phyloP scores from a whole-genome alignment of 2,888 invertebrate genomes.

The Drosophila picticornis region DNA sequence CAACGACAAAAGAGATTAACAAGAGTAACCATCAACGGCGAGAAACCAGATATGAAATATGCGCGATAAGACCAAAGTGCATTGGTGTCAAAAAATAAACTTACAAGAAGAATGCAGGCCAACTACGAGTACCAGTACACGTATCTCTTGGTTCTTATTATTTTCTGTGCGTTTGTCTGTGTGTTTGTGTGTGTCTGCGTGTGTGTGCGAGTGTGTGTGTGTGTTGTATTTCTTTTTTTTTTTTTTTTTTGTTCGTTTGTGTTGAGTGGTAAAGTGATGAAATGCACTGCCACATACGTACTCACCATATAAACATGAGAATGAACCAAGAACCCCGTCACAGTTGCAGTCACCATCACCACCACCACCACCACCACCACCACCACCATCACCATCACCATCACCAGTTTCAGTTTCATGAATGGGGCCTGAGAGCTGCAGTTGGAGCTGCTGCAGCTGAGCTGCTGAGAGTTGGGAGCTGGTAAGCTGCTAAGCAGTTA shows the following conservation, averaged over 20 bases:
- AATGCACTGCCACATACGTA: constrained; percentile 41
- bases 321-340: constrained; percentile 35
- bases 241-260: constrained; percentile 17
- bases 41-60: constrained; percentile 77
- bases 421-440: constrained; percentile 47
- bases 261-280: constrained; percentile 56
- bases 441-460: constrained; percentile 12
- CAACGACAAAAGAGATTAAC: constrained; percentile 66
- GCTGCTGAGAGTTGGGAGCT: constrained; percentile 10
- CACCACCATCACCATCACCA: constrained; percentile 14
- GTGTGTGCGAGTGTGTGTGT: neutral
- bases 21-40: constrained; percentile 63
- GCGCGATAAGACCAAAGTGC: constrained; percentile 76
- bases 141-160: constrained; percentile 33
- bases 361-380: constrained; percentile 16
- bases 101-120: constrained; percentile 58
- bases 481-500: constrained; percentile 15
- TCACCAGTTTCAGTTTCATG: constrained; percentile 50
- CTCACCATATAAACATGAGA: constrained; percentile 35
- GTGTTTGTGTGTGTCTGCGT: neutral
- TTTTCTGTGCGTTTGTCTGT: constrained; percentile 7
- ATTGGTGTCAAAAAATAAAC: constrained; percentile 74
- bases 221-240: neutral
- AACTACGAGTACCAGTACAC: constrained; percentile 33
- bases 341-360: constrained; percentile 17